Evolutionary conservation across 2,888 invertebrate species (phyloP).

Genomic region (Drosophila pullipes): DNA sequence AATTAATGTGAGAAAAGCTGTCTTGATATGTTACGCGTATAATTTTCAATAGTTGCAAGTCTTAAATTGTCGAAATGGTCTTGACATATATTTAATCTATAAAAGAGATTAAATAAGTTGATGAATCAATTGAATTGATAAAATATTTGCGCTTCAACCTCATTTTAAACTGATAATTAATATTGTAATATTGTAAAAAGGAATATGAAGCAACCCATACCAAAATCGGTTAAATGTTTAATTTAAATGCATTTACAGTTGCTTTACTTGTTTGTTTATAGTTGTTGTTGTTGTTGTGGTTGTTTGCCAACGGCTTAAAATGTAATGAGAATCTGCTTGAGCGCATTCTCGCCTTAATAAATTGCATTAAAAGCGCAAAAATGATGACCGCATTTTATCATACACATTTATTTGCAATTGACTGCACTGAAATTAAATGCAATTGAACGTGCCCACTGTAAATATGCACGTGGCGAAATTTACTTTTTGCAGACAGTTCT

Average conservation of each 20-base stretch:
- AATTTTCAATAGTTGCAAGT: neutral
- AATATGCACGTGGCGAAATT: neutral
- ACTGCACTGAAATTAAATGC: neutral
- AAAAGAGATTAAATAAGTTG: neutral
- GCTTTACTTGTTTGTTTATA: neutral
- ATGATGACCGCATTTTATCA: neutral
- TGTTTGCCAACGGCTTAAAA: neutral
- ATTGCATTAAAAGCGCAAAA: neutral
- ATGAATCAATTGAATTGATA: neutral
- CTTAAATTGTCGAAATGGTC: neutral
- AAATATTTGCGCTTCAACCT: neutral
- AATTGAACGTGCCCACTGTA: neutral
- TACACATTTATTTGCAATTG: neutral
- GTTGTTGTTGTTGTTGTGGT: neutral
- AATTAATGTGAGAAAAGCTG: neutral
- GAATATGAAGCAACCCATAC: neutral
- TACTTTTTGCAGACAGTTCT: neutral
- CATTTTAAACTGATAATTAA: neutral
- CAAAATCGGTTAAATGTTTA: neutral
- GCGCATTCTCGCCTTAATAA: neutral
- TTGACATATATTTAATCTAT: neutral
- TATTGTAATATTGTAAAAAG: too few relatives aligned
- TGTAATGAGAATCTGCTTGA: neutral
- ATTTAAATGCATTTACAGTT: neutral
- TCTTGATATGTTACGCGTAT: neutral